Evolutionary conservation across 2,888 invertebrate genomes (phyloP).

Genomic region (Punctoribates punctum): DNA sequence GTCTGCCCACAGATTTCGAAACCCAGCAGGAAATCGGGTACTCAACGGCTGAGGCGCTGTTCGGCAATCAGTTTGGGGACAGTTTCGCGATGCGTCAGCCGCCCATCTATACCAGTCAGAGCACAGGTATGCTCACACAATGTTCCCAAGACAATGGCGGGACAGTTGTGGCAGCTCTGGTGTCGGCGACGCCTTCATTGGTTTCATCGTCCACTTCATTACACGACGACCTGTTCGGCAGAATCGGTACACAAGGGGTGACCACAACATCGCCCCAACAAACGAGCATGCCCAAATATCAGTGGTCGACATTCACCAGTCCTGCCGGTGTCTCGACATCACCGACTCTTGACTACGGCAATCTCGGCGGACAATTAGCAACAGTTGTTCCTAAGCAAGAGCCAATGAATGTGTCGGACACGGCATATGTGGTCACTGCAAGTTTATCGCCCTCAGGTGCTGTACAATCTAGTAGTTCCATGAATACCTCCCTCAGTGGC

Average conservation of each 20-base stretch:
- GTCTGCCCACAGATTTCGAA: not conserved
- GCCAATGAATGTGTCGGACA: slow-evolving; percentile 55
- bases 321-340: slow-evolving; percentile 29
- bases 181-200: slow-evolving; percentile 27
- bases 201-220: slow-evolving; percentile 29
- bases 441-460: slow-evolving; percentile 19
- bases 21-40: slow-evolving; percentile 31
- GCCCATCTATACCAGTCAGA: slow-evolving; percentile 37
- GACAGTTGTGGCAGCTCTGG: slow-evolving; percentile 37
- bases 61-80: slow-evolving; percentile 36
- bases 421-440: slow-evolving; percentile 18
- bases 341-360: slow-evolving; percentile 49
- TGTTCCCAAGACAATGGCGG: slow-evolving; percentile 17
- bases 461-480: slow-evolving; percentile 4
- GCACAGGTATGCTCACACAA: slow-evolving; percentile 31
- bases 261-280: slow-evolving; percentile 43
- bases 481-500: not conserved
- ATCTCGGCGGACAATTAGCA: slow-evolving; percentile 51
- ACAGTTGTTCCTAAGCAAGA: slow-evolving; percentile 48
- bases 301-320: slow-evolving; percentile 57
- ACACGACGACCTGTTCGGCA: slow-evolving; percentile 41
- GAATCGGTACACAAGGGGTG: slow-evolving; percentile 37
- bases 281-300: slow-evolving; percentile 62
- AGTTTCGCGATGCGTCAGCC: slow-evolving; percentile 34
- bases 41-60: slow-evolving; percentile 37